Evolutionary conservation across 2,797 vertebrate genomes (phyloP).

Genomic region (Amphiprion clarkii): DNA sequence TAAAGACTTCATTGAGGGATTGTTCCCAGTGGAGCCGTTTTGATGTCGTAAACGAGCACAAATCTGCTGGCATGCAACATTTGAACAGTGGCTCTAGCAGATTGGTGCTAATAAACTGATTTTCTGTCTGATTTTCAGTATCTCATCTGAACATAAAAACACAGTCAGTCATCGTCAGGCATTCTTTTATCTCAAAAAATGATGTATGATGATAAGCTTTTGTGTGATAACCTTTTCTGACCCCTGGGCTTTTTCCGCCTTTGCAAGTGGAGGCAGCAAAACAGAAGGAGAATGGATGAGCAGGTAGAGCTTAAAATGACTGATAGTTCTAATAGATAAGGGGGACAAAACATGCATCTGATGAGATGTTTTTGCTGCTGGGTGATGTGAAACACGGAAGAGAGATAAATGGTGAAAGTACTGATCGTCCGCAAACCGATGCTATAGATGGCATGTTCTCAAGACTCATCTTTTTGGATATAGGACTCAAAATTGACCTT

Average conservation of each 20-base stretch:
- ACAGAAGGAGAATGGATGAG: not conserved
- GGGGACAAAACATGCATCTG: not conserved
- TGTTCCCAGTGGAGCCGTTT: not conserved
- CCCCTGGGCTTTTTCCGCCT: constrained; percentile 1
- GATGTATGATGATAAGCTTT: constrained; percentile 1
- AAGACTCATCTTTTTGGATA: not conserved
- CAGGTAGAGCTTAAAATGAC: not conserved
- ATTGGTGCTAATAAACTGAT: not conserved
- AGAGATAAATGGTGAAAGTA: not conserved
- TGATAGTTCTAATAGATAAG: not conserved
- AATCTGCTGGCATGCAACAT: not conserved
- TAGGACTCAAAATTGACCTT: constrained; percentile 20
- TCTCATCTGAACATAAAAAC: not conserved
- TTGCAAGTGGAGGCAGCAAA: not conserved
- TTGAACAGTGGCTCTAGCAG: not conserved
- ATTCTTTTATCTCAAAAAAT: not conserved
- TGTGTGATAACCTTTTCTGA: constrained; percentile 3
- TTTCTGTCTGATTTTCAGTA: not conserved
- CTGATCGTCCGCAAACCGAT: not conserved
- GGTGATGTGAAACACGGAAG: not conserved
- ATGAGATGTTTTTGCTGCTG: not conserved
- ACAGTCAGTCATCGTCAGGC: not conserved
- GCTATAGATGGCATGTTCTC: not conserved
- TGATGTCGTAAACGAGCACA: not conserved
- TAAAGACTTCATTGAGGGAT: not conserved